Evolutionary conservation across 2,113 vertebrate genomes (phyloP), one percentile per base, ranked within the genome.

Genomic region (Rhynchomys soricoides): DNA sequence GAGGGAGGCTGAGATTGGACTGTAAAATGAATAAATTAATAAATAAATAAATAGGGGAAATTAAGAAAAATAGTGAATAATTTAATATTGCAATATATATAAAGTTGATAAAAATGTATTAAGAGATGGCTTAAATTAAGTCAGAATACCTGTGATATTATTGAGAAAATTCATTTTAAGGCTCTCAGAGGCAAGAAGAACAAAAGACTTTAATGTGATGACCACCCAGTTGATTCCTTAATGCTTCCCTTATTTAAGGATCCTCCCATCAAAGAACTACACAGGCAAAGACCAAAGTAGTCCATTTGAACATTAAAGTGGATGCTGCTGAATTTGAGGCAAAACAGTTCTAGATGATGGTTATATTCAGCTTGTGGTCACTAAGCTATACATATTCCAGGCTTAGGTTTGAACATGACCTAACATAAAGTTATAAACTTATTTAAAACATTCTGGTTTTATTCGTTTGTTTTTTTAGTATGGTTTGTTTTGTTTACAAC

Each of bases 121-220:
- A 43, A 55, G 8, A 91, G 40, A 82, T 55, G 9, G 22, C 4
- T 86, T 29, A 34, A 45, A 48, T 22, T 16, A 88, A 31, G n/a
- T 52, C 43, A 83, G 29, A 91, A 15, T 73, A 24, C 52, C 45
- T 90, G 50, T 78, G 15, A 70, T 55, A 89, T 55, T 91, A 34
- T 22, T 68, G n/a, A 91, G 22, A 40, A 90, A 94, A 85, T 40
- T 85, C 29, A 52, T 90, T 50, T 74, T 85, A 90, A 95, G 2
- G 4, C 77, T 9, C 9, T n/a, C 88, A 34, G 86, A 62, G 21
- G 31, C 21, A 95, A 50, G 5, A 95, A 52, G 12, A 13, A 77
- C 3, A 87, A 68, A 31, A 73, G n/a, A 26, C 29, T 34, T 1
- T 57, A 55, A 71, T 64, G 74, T 64, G n/a, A 9, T 7, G 29